Base-by-base conservation (phyloP, 2,888 invertebrate species). In the Orchesella flavescens region DNA sequence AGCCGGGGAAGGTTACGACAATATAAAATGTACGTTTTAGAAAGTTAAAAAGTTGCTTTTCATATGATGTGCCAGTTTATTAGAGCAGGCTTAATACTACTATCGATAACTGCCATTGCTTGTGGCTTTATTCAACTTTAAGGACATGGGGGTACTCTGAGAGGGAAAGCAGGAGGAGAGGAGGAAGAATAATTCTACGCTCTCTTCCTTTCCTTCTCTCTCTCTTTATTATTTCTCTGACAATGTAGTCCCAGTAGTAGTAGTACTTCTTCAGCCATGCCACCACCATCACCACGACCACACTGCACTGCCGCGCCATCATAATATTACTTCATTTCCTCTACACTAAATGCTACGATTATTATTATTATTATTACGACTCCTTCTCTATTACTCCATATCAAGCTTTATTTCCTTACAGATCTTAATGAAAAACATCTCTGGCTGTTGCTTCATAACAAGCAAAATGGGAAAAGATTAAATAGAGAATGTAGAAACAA, bases 291-390 rank as follows among this genome's bases (percentile, higher is more conserved):
- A 76, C 23, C 19, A 13, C 23, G 63, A 63, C 55, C 72, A 34
- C 72, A 24, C 65, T 49, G 34, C 65, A 10, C 34, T 66, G 34
- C 66, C 34, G 34, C 65, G 63, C 72, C 21, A 61, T 23, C 81
- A 75, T 81, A 66, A 75, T 81, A 81, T 81, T 81, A 81, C 81
- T 81, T 74, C 81, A 81, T 81, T 81, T 81, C 81, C 81, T 75
- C 81, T 49, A 74, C 69, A 81, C 81, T 81, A 81, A 81, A 66
- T 81, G 74, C 81, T 81, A 81, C 74, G 81, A 81, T 81, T 81
- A 81, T 81, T 81, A 81, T 74, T 81, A 81, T 74, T 81, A 74
- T 75, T 73, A 75, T 69, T 75, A 81, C 74, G 46, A 74, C 68
- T 80, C 74, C 44, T 69, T 69, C 74, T 72, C 74, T 72, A 80